Evolutionary conservation across 1,140 invertebrate species (phyloP).

Genomic region (Hyles vespertilio): DNA sequence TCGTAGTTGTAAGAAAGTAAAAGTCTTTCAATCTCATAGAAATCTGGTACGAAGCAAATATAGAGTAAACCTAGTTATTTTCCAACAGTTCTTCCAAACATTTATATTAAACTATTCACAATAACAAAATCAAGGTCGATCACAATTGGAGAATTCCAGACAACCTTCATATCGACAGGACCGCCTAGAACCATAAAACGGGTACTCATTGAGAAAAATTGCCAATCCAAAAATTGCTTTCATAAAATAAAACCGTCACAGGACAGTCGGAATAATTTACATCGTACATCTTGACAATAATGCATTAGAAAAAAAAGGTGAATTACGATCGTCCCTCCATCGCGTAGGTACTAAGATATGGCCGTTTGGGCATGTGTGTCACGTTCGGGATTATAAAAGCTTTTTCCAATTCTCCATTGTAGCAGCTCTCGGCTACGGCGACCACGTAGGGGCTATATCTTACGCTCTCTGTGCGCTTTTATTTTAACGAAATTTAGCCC

Average conservation of each 20-base stretch:
- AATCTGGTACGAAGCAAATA: no score
- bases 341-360: constrained; percentile 27
- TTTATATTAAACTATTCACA: no score
- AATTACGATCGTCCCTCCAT: constrained; percentile 15
- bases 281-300: constrained; percentile 17
- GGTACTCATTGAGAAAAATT: constrained; percentile 1
- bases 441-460: constrained; percentile 74
- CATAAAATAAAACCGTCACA: constrained; percentile 9
- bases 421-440: constrained; percentile 53
- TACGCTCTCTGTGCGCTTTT: constrained; percentile 68
- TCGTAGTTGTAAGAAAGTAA: no score
- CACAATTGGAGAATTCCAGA: no score
- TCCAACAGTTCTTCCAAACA: no score
- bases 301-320: constrained; percentile 18
- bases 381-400: constrained; percentile 74
- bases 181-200: no score
- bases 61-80: no score
- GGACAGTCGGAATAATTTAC: constrained; percentile 4
- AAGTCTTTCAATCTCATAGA: no score
- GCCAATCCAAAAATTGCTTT: background rate
- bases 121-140: no score
- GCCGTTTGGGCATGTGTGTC: constrained; percentile 61
- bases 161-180: no score
- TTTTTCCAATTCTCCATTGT: constrained; percentile 74
- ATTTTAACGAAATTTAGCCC: constrained; percentile 73